Conservation (phyloP, 2,113 vertebrate species). For the Hepsetus odoe region DNA sequence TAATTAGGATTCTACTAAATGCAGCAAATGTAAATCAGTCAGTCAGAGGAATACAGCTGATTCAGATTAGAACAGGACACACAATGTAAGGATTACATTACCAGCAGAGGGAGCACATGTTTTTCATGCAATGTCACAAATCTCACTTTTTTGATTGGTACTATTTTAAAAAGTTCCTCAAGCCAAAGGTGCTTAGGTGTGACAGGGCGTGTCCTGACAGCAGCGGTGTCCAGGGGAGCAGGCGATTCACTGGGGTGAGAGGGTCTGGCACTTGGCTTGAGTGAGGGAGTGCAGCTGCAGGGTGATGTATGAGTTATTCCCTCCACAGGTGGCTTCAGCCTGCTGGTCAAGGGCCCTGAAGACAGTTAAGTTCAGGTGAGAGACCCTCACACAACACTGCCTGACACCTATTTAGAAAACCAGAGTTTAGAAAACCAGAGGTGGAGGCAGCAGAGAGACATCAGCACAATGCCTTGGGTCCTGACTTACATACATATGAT, state of each 20-base stretch:
- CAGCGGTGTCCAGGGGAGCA: neutral
- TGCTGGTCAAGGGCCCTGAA: slow-evolving; percentile 6
- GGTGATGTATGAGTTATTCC: slow-evolving; percentile 33
- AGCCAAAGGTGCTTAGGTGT: too few relatives aligned
- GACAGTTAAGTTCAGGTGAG: slow-evolving; percentile 18
- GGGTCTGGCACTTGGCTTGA: neutral
- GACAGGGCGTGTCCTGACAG: neutral
- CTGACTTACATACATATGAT: too few relatives aligned
- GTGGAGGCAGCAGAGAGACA: too few relatives aligned
- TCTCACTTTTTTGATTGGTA: slow-evolving; percentile 11
- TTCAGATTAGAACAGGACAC: neutral
- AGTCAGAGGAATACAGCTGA: neutral
- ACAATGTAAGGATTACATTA: slow-evolving; percentile 15
- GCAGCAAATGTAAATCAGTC: too few relatives aligned
- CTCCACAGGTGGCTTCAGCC: slow-evolving; percentile 11
- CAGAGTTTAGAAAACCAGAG: too few relatives aligned
- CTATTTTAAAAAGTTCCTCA: slow-evolving; percentile 14
- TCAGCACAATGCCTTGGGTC: too few relatives aligned
- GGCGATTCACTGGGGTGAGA: slow-evolving; percentile 40
- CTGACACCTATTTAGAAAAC: neutral
- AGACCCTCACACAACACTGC: neutral
- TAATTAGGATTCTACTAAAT: too few relatives aligned
- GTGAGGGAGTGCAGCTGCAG: slow-evolving; percentile 38
- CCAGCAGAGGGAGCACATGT: slow-evolving; percentile 45
- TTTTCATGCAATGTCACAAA: neutral